Percentiles rank a stretch among this genome's conserved stretches.
phyloP scores from a whole-genome alignment of 2,113 vertebrate genomes.

The Callithrix jacchus region DNA sequence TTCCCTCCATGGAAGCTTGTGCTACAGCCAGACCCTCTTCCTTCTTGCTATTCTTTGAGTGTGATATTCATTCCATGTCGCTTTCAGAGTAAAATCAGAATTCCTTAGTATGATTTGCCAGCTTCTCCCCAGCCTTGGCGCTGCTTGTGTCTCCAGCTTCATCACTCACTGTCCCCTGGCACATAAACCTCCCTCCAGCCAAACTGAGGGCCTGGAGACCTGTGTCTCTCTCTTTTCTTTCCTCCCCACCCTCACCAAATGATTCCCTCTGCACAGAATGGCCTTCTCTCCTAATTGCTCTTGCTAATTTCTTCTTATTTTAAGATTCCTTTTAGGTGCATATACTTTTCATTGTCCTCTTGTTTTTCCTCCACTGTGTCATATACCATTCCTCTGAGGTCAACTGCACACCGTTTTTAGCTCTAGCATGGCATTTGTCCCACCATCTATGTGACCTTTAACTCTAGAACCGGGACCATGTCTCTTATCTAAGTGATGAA shows the following conservation, averaged over 20 bases:
- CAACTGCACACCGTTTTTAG: not conserved
- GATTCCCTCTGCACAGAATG: not conserved
- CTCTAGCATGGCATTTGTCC: not conserved
- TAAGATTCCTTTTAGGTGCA: not conserved
- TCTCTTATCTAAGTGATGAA: not conserved
- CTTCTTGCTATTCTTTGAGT: not conserved
- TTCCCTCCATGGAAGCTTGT: not conserved
- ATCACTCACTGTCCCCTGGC: not conserved
- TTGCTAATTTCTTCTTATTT: not conserved
- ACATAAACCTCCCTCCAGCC: not conserved
- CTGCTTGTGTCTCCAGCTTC: not conserved
- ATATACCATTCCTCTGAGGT: not conserved
- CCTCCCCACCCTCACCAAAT: not conserved
- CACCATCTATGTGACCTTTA: not conserved
- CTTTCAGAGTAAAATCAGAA: not conserved
- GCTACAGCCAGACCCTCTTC: not conserved
- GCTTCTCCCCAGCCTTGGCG: not conserved
- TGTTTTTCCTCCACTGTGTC: not conserved
- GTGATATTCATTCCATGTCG: accelerated
- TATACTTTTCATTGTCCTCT: not conserved
- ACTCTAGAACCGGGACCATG: not conserved
- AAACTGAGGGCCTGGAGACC: not conserved
- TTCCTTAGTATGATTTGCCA: not conserved
- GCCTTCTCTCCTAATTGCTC: not conserved
- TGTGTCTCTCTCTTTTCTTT: not conserved